Percentiles rank a stretch among this genome's conserved stretches.
These are phyloP conservation scores for Hippoglossus hippoglossus DNA, from an alignment of 2,797 vertebrate genomes.

Conservation along the genomic window DNA sequence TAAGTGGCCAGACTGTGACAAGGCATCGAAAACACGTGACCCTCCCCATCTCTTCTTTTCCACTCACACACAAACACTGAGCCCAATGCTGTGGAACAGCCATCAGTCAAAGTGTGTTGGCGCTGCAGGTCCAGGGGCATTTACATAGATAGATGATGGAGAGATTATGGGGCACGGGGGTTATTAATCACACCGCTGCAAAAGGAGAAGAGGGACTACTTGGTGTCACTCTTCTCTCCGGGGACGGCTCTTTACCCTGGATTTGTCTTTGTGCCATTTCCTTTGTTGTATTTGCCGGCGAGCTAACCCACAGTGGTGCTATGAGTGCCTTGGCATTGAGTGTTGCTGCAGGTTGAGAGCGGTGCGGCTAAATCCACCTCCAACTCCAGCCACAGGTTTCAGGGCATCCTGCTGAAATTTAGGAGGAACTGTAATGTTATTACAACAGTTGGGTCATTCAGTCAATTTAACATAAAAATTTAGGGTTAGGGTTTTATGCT, in stretches of 20 bases:
- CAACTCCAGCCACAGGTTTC: slow-evolving; percentile 20
- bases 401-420: slow-evolving; percentile 27
- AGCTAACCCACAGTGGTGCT: slow-evolving; percentile 56
- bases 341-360: slow-evolving; percentile 51
- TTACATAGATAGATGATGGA: slow-evolving; percentile 87
- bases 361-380: slow-evolving; percentile 20
- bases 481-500: background rate
- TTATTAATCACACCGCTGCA: slow-evolving; percentile 83
- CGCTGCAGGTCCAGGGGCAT: slow-evolving; percentile 79
- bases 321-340: slow-evolving; percentile 40
- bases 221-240: slow-evolving; percentile 74
- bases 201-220: slow-evolving; percentile 71
- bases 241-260: slow-evolving; percentile 72
- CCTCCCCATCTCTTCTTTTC: slow-evolving; percentile 49
- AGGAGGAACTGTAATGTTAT: background rate
- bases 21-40: slow-evolving; percentile 28
- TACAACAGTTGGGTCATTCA: background rate
- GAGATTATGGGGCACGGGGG: slow-evolving; percentile 81
- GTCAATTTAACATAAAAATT: background rate
- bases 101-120: slow-evolving; percentile 82
- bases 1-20: slow-evolving; percentile 26
- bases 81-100: slow-evolving; percentile 72
- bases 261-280: slow-evolving; percentile 72
- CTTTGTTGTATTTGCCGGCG: slow-evolving; percentile 55
- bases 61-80: slow-evolving; percentile 34